Evolutionary conservation across 2,888 invertebrate species (phyloP).

Genomic region (Tipula helvola): DNA sequence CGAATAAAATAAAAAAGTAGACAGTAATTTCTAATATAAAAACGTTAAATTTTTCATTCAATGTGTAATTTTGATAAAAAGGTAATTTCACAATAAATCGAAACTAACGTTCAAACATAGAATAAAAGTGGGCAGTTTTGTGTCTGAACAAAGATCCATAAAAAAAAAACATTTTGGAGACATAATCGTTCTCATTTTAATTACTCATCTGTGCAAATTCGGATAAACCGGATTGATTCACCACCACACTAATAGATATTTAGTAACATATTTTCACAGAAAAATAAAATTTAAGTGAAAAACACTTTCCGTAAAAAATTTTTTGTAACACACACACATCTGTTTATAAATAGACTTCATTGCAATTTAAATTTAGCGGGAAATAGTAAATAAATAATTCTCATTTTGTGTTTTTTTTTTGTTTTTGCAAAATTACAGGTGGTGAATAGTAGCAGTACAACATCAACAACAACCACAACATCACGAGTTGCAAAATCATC

Average conservation of each 20-base stretch:
- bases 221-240: not conserved
- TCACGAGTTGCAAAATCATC: constrained; percentile 23
- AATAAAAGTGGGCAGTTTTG: not conserved
- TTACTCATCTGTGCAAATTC: not conserved
- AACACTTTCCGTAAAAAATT: not conserved
- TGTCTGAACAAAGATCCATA: not conserved
- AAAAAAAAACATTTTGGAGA: not conserved
- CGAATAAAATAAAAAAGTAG: not conserved
- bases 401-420: not conserved
- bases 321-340: not conserved
- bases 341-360: not conserved
- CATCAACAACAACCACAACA: constrained; percentile 31
- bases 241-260: not conserved
- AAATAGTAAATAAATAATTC: constrained; percentile 8
- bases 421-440: constrained; percentile 24
- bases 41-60: not conserved
- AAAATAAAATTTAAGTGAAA: not conserved
- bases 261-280: not conserved
- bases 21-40: not conserved
- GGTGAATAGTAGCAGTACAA: constrained; percentile 36
- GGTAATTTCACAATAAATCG: not conserved
- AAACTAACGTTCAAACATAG: not conserved
- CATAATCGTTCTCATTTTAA: not conserved
- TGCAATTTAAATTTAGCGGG: not conserved
- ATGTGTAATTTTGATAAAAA: not conserved